A percentile compares a stretch with the other conserved stretches of the same genome.
Conservation (phyloP, 2,113 vertebrate species). For the Tauraco erythrolophus region DNA sequence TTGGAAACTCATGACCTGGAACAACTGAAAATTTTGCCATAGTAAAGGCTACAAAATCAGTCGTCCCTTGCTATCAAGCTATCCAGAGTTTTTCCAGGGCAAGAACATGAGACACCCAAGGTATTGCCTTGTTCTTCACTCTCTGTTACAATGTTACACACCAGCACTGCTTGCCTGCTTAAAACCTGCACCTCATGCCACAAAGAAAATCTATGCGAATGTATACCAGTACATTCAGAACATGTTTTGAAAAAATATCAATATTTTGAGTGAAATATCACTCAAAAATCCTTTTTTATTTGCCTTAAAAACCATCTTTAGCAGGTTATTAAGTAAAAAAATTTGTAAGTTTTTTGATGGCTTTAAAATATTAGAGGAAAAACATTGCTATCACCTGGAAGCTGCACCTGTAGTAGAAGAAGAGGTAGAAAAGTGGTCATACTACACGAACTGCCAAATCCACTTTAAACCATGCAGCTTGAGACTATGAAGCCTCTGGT, state of each 20-base stretch:
- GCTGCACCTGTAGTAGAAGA: not conserved
- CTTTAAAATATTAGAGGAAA: not conserved
- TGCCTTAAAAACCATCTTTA: not conserved
- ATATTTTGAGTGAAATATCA: too few relatives aligned
- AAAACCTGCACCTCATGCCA: not conserved
- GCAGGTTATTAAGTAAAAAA: not conserved
- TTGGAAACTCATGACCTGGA: slow-evolving; percentile 7
- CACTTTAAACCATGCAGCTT: not conserved
- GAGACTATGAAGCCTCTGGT: not conserved
- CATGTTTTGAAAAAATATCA: not conserved
- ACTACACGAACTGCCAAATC: not conserved
- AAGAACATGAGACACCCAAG: not conserved
- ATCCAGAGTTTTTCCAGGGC: not conserved
- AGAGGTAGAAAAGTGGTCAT: not conserved
- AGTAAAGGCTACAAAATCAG: not conserved
- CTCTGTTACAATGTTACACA: not conserved
- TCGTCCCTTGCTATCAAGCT: not conserved
- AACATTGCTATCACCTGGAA: not conserved
- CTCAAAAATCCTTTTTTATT: not conserved
- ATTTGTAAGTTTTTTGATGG: not conserved
- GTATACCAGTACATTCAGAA: not conserved
- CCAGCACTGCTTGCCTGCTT: not conserved
- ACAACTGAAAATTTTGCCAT: not conserved
- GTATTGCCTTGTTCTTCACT: not conserved
- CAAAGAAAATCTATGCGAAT: not conserved